Evolutionary conservation across 2,113 vertebrate species (phyloP), one percentile per base, ranked within the genome.

Genomic region (Sander lucioperca): DNA sequence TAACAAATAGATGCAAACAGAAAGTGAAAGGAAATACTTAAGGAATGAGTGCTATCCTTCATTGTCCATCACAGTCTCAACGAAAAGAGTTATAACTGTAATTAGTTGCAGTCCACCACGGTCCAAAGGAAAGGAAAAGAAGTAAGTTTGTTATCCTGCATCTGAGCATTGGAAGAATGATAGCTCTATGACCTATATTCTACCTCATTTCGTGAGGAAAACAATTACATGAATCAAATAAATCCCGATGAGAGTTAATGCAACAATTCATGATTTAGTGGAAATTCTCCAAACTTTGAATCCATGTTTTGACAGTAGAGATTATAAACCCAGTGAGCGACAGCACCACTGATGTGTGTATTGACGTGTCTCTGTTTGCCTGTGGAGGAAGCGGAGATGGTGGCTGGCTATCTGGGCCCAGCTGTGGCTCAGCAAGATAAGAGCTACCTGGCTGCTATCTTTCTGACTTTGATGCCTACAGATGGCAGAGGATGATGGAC

Each of bases 401-500:
- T 23, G 64, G 57, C 54, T 23, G 65, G 83, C 66, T 57, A 5
- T 81, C 80, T 57, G 33, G 74, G 57, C 59, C 58, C 68, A 79
- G 73, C 81, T 81, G 74, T 76, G 80, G 62, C 3, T 80, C 39
- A 16, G 88, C 18, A n/a, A 73, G 88, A 89, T 84, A 82, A 89
- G 50, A 75, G 70, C 36, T 63, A 82, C 80, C 89, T 77, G 68
- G 13, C 74, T 84, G 65, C 65, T 84, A 63, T 79, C 77, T 53
- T 36, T 61, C 73, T 61, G 84, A 66, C 82, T 76, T 48, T 68
- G 79, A 83, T 73, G 70, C 23, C 63, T 58, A 5, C 6, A 74
- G 75, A 84, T 88, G 89, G 88, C 90, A 67, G 69, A 23, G 43
- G 57, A 74, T 88, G 90, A 92, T 82, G 85, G 86, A 88, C 80